These are phyloP conservation scores for Zaprionus camerounensis DNA, from an alignment of 1,140 invertebrate genomes.

Conservation along the genomic window DNA sequence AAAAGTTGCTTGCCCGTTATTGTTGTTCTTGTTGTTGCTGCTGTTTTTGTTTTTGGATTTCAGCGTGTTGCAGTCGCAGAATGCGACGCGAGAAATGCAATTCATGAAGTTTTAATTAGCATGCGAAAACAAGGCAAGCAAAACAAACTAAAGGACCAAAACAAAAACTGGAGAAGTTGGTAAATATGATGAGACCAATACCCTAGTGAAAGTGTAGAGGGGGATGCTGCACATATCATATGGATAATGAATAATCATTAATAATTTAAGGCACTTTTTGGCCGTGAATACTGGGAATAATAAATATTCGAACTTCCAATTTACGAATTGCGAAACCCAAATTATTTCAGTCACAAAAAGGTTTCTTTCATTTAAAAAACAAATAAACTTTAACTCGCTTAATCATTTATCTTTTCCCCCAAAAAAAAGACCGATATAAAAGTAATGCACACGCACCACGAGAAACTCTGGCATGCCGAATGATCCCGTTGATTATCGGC, in stretches of 20 bases:
- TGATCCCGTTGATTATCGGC: conserved; percentile 35
- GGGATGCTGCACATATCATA: background rate
- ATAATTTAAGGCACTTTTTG: background rate
- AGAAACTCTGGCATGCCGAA: conserved; percentile 17
- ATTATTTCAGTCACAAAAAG: background rate
- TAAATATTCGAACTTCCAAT: too few relatives aligned
- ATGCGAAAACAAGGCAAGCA: conserved; percentile 30
- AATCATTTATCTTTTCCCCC: background rate
- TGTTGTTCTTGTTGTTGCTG: background rate
- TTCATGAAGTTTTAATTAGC: conserved; percentile 71
- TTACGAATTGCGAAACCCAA: too few relatives aligned
- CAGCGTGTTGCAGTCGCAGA: background rate
- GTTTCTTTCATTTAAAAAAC: background rate
- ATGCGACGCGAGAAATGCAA: conserved; percentile 47
- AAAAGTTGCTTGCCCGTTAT: conserved; percentile 12
- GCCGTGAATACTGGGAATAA: too few relatives aligned
- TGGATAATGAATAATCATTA: background rate
- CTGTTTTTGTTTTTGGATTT: background rate
- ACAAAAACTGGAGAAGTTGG: background rate
- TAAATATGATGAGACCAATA: background rate
- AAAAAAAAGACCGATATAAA: background rate
- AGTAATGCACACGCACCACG: conserved; percentile 25
- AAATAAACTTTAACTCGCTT: conserved; percentile 6
- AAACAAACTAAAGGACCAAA: conserved; percentile 7
- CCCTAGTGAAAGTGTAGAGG: background rate